Evolutionary conservation across 1,140 invertebrate genomes (phyloP).

Genomic region (Drosophila santomea): DNA sequence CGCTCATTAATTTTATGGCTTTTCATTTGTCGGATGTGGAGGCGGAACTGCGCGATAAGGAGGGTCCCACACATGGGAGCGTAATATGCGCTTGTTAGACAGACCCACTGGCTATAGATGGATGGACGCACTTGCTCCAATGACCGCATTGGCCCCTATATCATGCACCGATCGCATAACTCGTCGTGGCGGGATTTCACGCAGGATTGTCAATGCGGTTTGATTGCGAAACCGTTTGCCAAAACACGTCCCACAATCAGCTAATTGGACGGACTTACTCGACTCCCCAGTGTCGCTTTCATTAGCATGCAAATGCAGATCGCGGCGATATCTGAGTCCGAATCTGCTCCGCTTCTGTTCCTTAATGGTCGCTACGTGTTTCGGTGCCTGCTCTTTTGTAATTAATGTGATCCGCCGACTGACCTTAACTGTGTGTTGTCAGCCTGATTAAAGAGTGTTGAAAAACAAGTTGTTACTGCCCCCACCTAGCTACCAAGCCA

Average conservation of each 20-base stretch:
- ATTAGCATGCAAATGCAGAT: constrained; percentile 69
- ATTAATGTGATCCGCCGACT: constrained; percentile 72
- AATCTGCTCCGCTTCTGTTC: constrained; percentile 44
- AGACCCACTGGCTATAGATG: constrained; percentile 28
- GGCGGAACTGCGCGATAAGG: constrained; percentile 48
- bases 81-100: not conserved
- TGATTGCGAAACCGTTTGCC: constrained; percentile 56
- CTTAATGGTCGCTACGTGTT: constrained; percentile 75
- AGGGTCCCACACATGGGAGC: constrained; percentile 23
- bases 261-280: constrained; percentile 58
- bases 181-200: constrained; percentile 7
- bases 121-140: constrained; percentile 58
- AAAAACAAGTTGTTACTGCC: constrained; percentile 70
- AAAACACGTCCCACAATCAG: constrained; percentile 79
- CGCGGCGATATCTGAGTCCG: constrained; percentile 38
- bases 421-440: constrained; percentile 79
- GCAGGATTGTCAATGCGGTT: constrained; percentile 14
- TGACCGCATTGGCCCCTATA: constrained; percentile 46
- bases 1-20: constrained; percentile 79
- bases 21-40: constrained; percentile 75
- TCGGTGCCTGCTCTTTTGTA: constrained; percentile 62
- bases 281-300: constrained; percentile 65
- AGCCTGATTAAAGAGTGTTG: constrained; percentile 79
- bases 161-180: constrained; percentile 67
- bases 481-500: constrained; percentile 30